Percentiles rank a stretch among this genome's conserved stretches.
Evolutionary conservation across 2,888 invertebrate genomes (phyloP).

Genomic region (Athalia rosae): DNA sequence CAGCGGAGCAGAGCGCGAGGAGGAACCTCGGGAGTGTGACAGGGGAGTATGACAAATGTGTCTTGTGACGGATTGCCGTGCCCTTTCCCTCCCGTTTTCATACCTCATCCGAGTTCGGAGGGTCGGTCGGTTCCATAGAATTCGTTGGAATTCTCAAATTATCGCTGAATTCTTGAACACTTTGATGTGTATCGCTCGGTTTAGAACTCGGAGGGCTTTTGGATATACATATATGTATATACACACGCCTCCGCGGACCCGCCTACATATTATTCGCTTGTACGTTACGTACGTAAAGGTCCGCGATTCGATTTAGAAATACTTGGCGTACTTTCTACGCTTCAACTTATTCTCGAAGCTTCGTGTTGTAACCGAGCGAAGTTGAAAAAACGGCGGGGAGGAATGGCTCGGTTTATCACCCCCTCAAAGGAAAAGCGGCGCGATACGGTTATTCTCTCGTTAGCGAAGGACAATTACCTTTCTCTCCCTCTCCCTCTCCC

Average conservation of each 20-base stretch:
- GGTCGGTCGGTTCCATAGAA: neutral
- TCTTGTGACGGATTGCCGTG: conserved; percentile 37
- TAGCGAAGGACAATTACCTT: conserved; percentile 17
- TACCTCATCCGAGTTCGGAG: conserved; percentile 29
- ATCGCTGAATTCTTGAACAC: conserved; percentile 16
- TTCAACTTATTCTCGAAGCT: neutral
- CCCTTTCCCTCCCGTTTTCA: conserved; percentile 34
- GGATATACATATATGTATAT: too few species aligned
- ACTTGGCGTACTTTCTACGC: conserved; percentile 2
- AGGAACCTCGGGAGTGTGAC: conserved; percentile 20
- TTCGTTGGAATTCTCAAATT: conserved; percentile 7
- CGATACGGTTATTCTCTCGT: conserved; percentile 31
- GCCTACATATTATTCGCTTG: too few species aligned
- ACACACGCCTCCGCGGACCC: too few species aligned
- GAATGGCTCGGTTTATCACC: conserved; percentile 3
- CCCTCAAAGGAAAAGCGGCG: conserved; percentile 10
- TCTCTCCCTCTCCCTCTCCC: neutral
- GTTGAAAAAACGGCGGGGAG: neutral
- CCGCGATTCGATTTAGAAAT: neutral
- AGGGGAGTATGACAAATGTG: conserved; percentile 39
- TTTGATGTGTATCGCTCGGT: neutral
- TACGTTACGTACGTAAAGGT: too few species aligned
- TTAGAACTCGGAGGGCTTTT: too few species aligned
- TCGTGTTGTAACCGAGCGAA: neutral
- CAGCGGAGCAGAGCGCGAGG: neutral